Conservation (phyloP, 2,888 invertebrate genomes). For the Incurvaria masculella region DNA sequence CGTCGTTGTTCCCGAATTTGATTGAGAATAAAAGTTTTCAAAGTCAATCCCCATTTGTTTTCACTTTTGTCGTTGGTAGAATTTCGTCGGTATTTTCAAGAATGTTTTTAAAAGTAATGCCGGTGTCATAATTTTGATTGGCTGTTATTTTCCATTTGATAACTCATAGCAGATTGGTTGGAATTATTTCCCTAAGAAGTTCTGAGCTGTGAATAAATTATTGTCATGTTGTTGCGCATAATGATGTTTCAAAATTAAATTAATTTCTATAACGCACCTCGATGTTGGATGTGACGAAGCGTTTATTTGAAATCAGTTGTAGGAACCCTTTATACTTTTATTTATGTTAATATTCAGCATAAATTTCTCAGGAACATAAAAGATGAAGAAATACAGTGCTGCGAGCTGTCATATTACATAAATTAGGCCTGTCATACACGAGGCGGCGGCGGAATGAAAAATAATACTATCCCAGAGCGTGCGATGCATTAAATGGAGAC, state of each 20-base stretch:
- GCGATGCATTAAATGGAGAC: neutral
- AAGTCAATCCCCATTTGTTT: constrained; percentile 14
- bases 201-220: no score
- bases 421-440: neutral
- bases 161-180: neutral
- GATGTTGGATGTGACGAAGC: no score
- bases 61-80: constrained; percentile 30
- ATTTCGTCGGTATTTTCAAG: constrained; percentile 48
- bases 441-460: neutral
- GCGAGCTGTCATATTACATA: neutral
- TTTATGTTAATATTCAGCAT: neutral
- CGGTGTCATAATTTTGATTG: constrained; percentile 47
- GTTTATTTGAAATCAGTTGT: no score
- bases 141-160: constrained; percentile 29
- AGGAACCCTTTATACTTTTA: neutral
- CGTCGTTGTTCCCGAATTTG: constrained; percentile 8
- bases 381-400: neutral
- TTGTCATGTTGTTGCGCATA: no score
- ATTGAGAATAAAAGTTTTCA: neutral
- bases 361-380: neutral
- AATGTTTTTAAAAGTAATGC: constrained; percentile 39
- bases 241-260: no score
- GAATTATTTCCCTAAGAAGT: neutral
- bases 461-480: neutral
- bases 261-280: no score